Evolutionary conservation across 2,888 invertebrate species (phyloP).

Genomic region (Patella depressa): DNA sequence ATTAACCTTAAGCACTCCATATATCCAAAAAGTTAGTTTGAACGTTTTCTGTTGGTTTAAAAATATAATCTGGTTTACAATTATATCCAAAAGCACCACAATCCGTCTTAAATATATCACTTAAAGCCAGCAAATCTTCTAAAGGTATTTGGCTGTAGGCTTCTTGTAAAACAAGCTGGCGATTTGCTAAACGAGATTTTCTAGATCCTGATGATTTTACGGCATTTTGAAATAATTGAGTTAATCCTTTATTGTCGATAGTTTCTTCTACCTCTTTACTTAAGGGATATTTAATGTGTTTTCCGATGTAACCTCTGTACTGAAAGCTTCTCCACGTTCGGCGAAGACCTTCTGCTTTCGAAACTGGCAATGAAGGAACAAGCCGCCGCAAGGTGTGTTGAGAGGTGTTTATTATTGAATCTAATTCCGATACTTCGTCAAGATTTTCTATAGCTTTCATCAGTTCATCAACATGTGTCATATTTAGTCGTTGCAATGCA

Average conservation of each 20-base stretch:
- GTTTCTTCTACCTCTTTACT: not conserved
- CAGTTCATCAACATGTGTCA: not conserved
- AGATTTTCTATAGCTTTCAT: not conserved
- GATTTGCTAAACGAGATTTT: not conserved
- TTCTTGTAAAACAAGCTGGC: not conserved
- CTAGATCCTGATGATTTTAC: not conserved
- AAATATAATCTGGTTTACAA: not conserved
- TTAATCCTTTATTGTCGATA: not conserved
- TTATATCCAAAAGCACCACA: constrained; percentile 3
- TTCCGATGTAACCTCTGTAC: not conserved
- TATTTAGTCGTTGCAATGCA: not conserved
- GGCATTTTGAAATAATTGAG: not conserved
- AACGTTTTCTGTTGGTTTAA: not conserved
- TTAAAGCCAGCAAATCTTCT: not conserved
- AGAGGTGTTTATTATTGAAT: not conserved
- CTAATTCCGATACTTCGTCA: not conserved
- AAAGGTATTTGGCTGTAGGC: not conserved
- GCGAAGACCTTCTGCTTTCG: not conserved
- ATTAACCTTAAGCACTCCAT: not conserved
- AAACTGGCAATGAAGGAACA: not conserved
- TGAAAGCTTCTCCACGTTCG: constrained; percentile 4
- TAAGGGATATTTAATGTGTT: not conserved
- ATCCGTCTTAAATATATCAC: constrained; percentile 5
- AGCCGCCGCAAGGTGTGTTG: too few species aligned
- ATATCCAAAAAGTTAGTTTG: not conserved